These are phyloP conservation scores for Heterohyrax brucei DNA, from an alignment of 2,797 vertebrate species.

Conservation along the genomic window DNA sequence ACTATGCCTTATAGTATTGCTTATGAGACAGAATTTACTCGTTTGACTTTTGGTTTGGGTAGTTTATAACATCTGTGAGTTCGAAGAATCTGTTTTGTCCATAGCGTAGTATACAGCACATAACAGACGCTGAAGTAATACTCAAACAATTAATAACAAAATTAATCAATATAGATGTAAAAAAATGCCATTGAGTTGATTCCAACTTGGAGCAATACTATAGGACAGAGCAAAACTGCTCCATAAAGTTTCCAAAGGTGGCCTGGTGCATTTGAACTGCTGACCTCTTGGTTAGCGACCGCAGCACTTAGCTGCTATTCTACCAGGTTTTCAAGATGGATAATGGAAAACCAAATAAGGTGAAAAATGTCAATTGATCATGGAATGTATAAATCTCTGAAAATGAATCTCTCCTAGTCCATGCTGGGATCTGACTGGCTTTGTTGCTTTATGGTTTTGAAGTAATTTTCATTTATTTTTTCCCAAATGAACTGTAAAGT, in stretches of 20 bases:
- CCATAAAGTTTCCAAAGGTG: too few species aligned
- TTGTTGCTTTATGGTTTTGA: neutral
- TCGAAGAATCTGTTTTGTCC: neutral
- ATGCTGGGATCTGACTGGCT: neutral
- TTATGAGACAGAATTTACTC: too few species aligned
- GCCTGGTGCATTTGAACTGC: too few species aligned
- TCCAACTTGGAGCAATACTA: too few species aligned
- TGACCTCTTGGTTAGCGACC: too few species aligned
- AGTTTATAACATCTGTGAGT: neutral
- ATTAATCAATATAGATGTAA: neutral
- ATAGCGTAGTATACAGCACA: neutral
- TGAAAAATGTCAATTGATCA: neutral
- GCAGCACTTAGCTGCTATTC: too few species aligned
- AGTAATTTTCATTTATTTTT: neutral
- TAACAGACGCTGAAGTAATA: neutral
- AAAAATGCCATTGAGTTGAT: too few species aligned
- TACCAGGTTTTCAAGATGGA: neutral
- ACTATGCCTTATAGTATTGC: too few species aligned
- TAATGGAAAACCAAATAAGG: conserved; percentile 17
- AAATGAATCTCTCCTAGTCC: neutral
- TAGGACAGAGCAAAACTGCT: too few species aligned
- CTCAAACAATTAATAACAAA: neutral
- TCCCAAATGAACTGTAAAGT: neutral
- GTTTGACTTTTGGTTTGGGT: too few species aligned
- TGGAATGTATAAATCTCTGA: neutral